Evolutionary conservation across 2,888 invertebrate genomes (phyloP), one percentile per base, ranked within the genome.

Genomic region (Neoscelio sp.): DNA sequence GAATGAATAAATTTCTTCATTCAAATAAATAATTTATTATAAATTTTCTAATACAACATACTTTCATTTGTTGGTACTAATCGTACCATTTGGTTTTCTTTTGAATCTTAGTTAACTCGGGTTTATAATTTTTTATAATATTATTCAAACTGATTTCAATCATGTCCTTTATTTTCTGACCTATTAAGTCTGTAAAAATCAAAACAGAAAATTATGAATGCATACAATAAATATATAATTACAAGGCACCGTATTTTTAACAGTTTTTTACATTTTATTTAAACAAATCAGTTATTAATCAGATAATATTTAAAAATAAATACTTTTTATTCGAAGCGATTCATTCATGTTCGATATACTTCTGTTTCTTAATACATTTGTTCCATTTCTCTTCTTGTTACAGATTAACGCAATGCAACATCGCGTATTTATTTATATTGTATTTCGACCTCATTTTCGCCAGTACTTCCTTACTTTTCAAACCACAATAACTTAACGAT

Each of bases 381-480:
- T 13, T 56, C 12, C 18, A 46, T 28, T 12, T 56, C 12, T 48
- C 58, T 28, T 58, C 26, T 6, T 68, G 13, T 28, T 68, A 58
- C 13, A 58, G 44, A 8, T 46, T 58, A 8, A 18, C 0, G 0
- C 40, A 48, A 33, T 58, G 50, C 26, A 70, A 13, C 1, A 30
- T 7, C 6, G 58, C 48, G 40, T 70, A 58, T 8, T 48, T 58
- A 30, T 58, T 48, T 12, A 70, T 38, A 20, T 70, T 58, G 13
- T 28, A 50, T 38, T 70, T 70, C 1, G 70, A 58, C 30, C 30
- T n/a, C 40, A 60, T 13, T 35, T 70, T 70, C 2, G 58, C 30
- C 8, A 40, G 54, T 0, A 58, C 70, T 28, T 40, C 50, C 20
- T 38, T 50, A 15, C 58, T 58, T 50, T 58, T 46, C 8, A 70